phyloP scores from a whole-genome alignment of 1,140 invertebrate genomes.

The Caenorhabditis remanei region DNA sequence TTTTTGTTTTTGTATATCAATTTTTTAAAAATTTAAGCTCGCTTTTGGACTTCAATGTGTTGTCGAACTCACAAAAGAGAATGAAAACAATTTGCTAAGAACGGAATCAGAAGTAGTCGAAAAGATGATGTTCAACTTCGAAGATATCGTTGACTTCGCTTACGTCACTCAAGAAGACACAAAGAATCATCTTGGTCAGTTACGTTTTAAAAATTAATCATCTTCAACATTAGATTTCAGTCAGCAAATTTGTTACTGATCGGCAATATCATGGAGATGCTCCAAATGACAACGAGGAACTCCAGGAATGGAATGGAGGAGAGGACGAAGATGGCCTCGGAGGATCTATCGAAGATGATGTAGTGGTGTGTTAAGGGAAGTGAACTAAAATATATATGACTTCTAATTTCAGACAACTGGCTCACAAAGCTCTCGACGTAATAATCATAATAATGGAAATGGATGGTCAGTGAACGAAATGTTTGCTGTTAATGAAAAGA shows the following conservation, averaged over 20 bases:
- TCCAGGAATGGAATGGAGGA: constrained; percentile 31
- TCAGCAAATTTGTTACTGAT: constrained; percentile 48
- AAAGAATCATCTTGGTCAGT: constrained; percentile 27
- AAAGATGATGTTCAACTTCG: constrained; percentile 51
- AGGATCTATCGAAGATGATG: constrained; percentile 27
- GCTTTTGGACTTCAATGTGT: neutral
- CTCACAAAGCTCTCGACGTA: neutral
- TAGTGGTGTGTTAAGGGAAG: neutral
- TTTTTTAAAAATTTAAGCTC: neutral
- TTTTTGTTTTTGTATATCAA: neutral
- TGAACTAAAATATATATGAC: neutral
- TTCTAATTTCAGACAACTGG: neutral
- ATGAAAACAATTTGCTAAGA: constrained; percentile 26
- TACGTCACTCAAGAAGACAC: constrained; percentile 3
- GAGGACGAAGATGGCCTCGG: constrained; percentile 38
- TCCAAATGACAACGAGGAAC: constrained; percentile 28
- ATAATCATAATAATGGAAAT: constrained; percentile 44
- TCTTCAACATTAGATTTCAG: neutral
- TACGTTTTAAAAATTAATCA: neutral
- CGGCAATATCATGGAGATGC: constrained; percentile 40
- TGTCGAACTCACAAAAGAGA: constrained; percentile 43
- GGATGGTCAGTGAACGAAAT: constrained; percentile 60
- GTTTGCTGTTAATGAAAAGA: constrained; percentile 36
- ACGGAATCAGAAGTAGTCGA: constrained; percentile 18
- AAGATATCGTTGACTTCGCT: constrained; percentile 23